These are phyloP conservation scores for Neoaliturus tenellus DNA, from an alignment of 2,888 invertebrate genomes.

Conservation along the genomic window DNA sequence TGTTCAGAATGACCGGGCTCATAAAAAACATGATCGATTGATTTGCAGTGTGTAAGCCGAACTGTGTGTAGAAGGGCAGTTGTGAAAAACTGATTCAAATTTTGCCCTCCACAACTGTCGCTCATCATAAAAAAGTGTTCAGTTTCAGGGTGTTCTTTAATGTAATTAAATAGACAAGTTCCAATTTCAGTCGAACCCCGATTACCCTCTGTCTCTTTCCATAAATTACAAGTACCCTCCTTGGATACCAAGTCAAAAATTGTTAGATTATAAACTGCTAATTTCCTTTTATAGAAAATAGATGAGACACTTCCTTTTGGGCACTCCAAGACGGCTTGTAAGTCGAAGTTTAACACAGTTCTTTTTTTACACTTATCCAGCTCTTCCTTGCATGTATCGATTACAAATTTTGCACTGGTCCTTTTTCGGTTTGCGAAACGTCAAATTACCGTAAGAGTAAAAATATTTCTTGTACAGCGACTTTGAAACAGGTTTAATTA, in stretches of 20 bases:
- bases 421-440: slow-evolving; percentile 25
- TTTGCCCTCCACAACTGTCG: slow-evolving; percentile 34
- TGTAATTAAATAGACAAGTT: slow-evolving; percentile 22
- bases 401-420: slow-evolving; percentile 22
- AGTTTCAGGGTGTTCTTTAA: background rate
- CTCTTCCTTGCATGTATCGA: slow-evolving; percentile 12
- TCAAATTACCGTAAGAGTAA: slow-evolving; percentile 24
- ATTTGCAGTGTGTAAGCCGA: too few species aligned
- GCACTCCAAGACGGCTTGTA: slow-evolving; percentile 27
- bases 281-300: background rate
- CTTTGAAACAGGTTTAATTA: slow-evolving; percentile 38
- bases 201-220: slow-evolving; percentile 21
- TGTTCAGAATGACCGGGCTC: too few species aligned
- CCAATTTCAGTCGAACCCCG: slow-evolving; percentile 6
- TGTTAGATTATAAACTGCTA: background rate
- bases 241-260: background rate
- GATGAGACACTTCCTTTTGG: background rate
- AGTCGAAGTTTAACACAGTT: slow-evolving; percentile 24
- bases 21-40: too few species aligned
- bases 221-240: slow-evolving; percentile 16
- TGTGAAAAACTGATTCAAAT: slow-evolving; percentile 29
- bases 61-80: background rate
- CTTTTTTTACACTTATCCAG: slow-evolving; percentile 7
- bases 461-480: slow-evolving; percentile 20
- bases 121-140: slow-evolving; percentile 30